These are phyloP conservation scores for Xerus rutilus DNA, from an alignment of 2,797 vertebrate genomes.

Conservation along the genomic window DNA sequence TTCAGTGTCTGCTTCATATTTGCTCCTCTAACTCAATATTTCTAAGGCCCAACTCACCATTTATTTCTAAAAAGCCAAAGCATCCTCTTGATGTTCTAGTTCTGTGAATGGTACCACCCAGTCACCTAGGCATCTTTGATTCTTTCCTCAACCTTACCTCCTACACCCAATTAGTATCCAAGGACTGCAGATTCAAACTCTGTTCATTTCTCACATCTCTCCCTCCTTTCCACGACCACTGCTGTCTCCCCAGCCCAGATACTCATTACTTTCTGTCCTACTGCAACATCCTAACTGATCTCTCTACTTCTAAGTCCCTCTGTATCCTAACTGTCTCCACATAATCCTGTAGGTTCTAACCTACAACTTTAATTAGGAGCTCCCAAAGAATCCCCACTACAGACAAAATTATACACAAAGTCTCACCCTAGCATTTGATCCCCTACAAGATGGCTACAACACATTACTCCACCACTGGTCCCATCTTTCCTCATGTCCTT, in stretches of 20 bases:
- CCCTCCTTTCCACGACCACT: neutral
- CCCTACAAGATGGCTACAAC: neutral
- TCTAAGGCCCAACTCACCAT: neutral
- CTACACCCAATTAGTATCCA: constrained; percentile 59
- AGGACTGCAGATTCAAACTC: neutral
- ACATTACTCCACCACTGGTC: neutral
- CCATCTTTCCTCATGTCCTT: neutral
- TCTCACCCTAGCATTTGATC: neutral
- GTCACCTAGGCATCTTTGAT: constrained; percentile 56
- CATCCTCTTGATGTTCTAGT: neutral
- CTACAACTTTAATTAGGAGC: constrained; percentile 30
- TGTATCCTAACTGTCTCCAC: neutral
- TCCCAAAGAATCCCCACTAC: neutral
- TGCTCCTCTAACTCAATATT: neutral
- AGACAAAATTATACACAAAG: neutral
- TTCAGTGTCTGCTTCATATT: neutral
- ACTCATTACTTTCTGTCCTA: constrained; percentile 63
- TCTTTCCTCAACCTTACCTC: neutral
- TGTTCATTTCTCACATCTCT: neutral
- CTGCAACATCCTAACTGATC: neutral
- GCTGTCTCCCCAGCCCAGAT: neutral
- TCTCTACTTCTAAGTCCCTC: constrained; percentile 37
- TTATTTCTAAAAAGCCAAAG: constrained; percentile 49
- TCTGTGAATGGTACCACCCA: neutral
- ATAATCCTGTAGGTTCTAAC: neutral